Evolutionary conservation across 1,140 invertebrate species (phyloP), one percentile per base, ranked within the genome.

Genomic region (Ceratosolen solmsi): DNA sequence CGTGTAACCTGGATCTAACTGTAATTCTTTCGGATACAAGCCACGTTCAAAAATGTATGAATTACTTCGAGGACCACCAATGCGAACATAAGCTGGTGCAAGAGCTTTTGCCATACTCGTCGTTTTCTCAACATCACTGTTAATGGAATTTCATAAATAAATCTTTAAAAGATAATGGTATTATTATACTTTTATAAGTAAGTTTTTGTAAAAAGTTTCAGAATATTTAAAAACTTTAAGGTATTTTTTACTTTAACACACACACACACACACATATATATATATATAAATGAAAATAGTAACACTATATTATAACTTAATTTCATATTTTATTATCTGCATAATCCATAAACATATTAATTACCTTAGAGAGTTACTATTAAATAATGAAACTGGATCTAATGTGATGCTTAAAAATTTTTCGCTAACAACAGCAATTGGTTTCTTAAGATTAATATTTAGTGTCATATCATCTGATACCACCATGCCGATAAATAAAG

Each of bases 401-500:
- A 94, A 86, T 4, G 93, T 93, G 73, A 94, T 91, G 86, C 94
- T 95, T n/a, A 95, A 87, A 89, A 95, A 95, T 80, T 92, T 93
- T 4, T 91, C 92, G 84, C 92, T 93, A 0, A 94, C 92, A 54
- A 91, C 79, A 60, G 94, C 91, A 9, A 93, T 82, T n/a, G 92
- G 90, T 17, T 90, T 91, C 22, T 92, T 92, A 15, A 84, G 73
- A 46, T 89, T 85, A 17, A 92, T 65, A 33, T 87, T 87, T 11
- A 92, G 70, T 41, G 85, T 82, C 22, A 89, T 60, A 71, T 90
- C 85, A 38, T 89, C 86, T 15, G 82, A 85, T 25, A 51, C 33
- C 0, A 36, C 81, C 27, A 68, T 20, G 1, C 27, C 51, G 33
- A 75, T 25, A 8, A 86, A 72, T 17, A 60, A 46, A 36, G n/a